phyloP scores from a whole-genome alignment of 1,140 invertebrate species.

The Ectropis grisescens region DNA sequence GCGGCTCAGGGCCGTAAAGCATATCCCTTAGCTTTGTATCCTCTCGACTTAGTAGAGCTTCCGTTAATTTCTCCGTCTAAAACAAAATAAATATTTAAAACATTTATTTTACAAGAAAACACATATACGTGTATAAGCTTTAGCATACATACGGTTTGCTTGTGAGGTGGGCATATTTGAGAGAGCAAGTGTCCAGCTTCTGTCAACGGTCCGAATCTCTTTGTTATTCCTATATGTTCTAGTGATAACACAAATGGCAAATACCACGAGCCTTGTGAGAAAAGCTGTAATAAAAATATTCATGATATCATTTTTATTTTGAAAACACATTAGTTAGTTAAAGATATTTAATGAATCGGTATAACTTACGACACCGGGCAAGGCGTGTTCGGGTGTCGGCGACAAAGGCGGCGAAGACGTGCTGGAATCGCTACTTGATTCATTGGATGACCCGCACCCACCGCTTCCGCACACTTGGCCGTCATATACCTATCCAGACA shows the following conservation, averaged over 20 bases:
- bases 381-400: slow-evolving; percentile 86
- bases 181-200: slow-evolving; percentile 89
- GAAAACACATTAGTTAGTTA: not conserved
- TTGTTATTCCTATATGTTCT: slow-evolving; percentile 87
- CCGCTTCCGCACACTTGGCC: slow-evolving; percentile 56
- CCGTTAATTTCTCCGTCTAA: slow-evolving; percentile 62
- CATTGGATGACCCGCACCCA: slow-evolving; percentile 65
- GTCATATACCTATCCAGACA: slow-evolving; percentile 42
- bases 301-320: not conserved
- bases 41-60: slow-evolving; percentile 55
- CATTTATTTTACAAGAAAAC: too few species aligned
- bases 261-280: slow-evolving; percentile 84
- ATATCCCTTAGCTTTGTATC: slow-evolving; percentile 55
- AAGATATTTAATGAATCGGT: not conserved
- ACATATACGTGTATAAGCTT: slow-evolving; percentile 3
- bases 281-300: slow-evolving; percentile 42
- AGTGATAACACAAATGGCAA: slow-evolving; percentile 92
- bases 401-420: slow-evolving; percentile 89
- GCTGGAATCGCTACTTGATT: slow-evolving; percentile 90
- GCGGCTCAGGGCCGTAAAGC: slow-evolving; percentile 61
- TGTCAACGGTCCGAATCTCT: slow-evolving; percentile 83
- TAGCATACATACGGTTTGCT: slow-evolving; percentile 51
- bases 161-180: slow-evolving; percentile 92
- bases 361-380: slow-evolving; percentile 92
- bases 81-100: too few species aligned